These are phyloP conservation scores for Allolobophora icterica DNA, from an alignment of 2,888 invertebrate species.

Conservation along the genomic window DNA sequence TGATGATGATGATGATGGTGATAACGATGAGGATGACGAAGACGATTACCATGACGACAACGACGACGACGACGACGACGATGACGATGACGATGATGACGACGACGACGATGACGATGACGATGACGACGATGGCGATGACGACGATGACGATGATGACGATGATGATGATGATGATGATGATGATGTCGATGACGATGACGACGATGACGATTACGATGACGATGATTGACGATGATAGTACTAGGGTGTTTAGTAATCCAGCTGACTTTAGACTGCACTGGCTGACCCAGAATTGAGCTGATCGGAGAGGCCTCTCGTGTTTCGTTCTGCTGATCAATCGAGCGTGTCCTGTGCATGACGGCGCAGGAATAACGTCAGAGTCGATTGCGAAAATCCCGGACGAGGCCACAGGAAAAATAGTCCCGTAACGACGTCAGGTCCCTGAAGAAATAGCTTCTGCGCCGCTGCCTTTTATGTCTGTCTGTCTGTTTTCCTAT, in stretches of 20 bases:
- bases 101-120: conserved; percentile 34
- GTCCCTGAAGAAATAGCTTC: too few relatives aligned
- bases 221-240: conserved; percentile 28
- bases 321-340: too few relatives aligned
- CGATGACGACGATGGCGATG: conserved; percentile 38
- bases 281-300: too few relatives aligned
- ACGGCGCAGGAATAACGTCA: too few relatives aligned
- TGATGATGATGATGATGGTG: conserved; percentile 32
- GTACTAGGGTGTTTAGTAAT: not conserved
- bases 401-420: too few relatives aligned
- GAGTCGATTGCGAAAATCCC: too few relatives aligned
- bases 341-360: too few relatives aligned
- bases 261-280: too few relatives aligned
- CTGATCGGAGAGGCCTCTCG: too few relatives aligned
- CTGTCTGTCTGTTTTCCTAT: too few relatives aligned
- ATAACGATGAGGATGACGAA: conserved; percentile 34
- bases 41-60: conserved; percentile 44
- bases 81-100: conserved; percentile 44
- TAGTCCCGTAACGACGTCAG: too few relatives aligned
- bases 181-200: conserved; percentile 29
- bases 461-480: too few relatives aligned
- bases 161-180: conserved; percentile 39
- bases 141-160: conserved; percentile 40
- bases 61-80: conserved; percentile 44
- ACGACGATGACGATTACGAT: conserved; percentile 39